Base-by-base conservation (phyloP, 2,797 vertebrate species). In the Dryobates pubescens region DNA sequence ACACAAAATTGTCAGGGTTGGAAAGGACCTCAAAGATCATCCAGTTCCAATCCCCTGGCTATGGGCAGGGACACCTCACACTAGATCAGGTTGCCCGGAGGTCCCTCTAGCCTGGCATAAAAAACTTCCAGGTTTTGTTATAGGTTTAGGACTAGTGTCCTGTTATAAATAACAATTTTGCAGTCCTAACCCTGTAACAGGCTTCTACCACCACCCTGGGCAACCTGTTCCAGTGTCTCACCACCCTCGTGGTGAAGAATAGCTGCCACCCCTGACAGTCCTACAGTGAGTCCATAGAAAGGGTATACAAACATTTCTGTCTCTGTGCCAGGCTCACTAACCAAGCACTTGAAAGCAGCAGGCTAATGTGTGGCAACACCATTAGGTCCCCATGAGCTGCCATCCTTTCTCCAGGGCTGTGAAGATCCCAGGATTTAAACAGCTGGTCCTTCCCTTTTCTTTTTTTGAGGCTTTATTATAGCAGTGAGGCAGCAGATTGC, bases 401-500 rank as follows among this genome's bases (percentile, higher is more conserved):
- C 74, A 57, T 77, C 57, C 70, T 70, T 78, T 59, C n/a, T 85
- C 63, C 38, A 61, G 0, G 1, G 38, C 57, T 80, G 65, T 67
- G 27, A 96, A 89, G 34, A 88, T 63, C 64, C 53, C 26, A 76
- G 36, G 43, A 92, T 83, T 92, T 86, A 92, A 93, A 91, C 73
- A 93, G 74, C 88, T 86, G 67, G 34, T 79, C 68, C 80, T 29
- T 77, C 70, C 30, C 17, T 72, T 83, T 58, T 20, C 13, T 76
- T 82, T 84, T 89, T 90, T 76, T 62, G 5, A 77, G 64, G 57
- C 8, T 88, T 76, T 79, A 86, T 90, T 64, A 65, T 26, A 92
- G 86, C 88, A 87, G 65, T 1, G 3, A 94, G 62, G 81, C 69
- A 90, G 81, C 91, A 95, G 88, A 91, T 71, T 93, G 93, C 81